These are phyloP conservation scores for Acanthosepion esculentum DNA, from an alignment of 2,888 invertebrate species.

Conservation along the genomic window DNA sequence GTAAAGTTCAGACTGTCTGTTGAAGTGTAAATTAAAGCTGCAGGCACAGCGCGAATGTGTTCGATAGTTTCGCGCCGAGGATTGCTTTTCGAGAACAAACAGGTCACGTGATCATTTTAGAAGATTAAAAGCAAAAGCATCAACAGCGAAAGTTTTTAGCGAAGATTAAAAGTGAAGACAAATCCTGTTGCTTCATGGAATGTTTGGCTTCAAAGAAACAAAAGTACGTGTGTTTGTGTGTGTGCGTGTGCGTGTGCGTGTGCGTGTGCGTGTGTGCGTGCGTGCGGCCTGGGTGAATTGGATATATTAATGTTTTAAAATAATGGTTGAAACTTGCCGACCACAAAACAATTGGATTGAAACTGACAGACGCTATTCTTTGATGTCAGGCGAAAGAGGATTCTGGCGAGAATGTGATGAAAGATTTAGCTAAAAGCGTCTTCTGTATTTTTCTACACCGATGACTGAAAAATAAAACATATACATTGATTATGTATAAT, in stretches of 20 bases:
- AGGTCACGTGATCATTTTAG: not conserved
- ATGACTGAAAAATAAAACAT: not conserved
- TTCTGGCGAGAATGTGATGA: not conserved
- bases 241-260: not conserved
- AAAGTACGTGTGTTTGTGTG: not conserved
- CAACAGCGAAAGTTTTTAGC: not conserved
- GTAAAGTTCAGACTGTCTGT: too few species aligned
- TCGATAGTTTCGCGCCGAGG: not conserved
- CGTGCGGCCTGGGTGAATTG: not conserved
- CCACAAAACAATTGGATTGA: not conserved
- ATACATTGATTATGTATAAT: not conserved
- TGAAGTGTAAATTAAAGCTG: too few species aligned
- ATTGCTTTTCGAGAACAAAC: not conserved
- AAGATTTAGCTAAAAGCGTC: not conserved
- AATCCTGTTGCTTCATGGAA: not conserved
- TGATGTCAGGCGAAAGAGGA: not conserved
- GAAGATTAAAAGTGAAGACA: not conserved
- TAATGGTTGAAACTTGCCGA: not conserved
- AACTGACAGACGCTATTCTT: not conserved
- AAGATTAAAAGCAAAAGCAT: not conserved
- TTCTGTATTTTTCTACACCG: not conserved
- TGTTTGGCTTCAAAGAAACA: not conserved
- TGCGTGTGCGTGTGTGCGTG: not conserved
- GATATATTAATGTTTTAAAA: not conserved
- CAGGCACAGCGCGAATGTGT: not conserved